These are phyloP conservation scores for Chromoteleia sp. DNA, from an alignment of 2,888 invertebrate species.

Conservation along the genomic window DNA sequence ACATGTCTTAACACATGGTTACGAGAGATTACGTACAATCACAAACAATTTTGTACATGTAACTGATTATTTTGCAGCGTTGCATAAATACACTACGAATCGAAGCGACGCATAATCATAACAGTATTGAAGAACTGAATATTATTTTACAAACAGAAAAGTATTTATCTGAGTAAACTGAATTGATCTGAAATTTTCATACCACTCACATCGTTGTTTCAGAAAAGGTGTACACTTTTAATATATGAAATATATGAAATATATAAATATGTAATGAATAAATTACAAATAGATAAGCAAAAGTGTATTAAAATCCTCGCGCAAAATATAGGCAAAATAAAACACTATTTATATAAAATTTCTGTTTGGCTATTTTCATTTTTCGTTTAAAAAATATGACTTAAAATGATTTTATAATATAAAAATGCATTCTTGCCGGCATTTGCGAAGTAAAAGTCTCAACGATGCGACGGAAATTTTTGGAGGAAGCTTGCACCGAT, in stretches of 20 bases:
- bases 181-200: neutral
- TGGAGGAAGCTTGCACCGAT: conserved; percentile 58
- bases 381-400: neutral
- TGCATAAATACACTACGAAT: conserved; percentile 41
- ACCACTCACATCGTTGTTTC: neutral
- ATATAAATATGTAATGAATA: too few species aligned
- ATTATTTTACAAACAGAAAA: conserved; percentile 9
- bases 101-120: conserved; percentile 29
- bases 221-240: neutral
- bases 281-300: too few species aligned
- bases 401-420: neutral
- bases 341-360: too few species aligned
- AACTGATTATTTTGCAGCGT: conserved; percentile 45
- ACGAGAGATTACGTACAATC: conserved; percentile 44
- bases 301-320: too few species aligned
- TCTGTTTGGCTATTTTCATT: too few species aligned
- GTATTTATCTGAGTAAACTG: neutral
- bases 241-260: too few species aligned
- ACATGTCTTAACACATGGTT: conserved; percentile 33
- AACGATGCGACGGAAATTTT: conserved; percentile 41
- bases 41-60: conserved; percentile 37
- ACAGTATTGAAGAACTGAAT: conserved; percentile 11
- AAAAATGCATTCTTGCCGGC: neutral
- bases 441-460: conserved; percentile 22
- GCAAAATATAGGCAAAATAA: too few species aligned